Conservation (phyloP, 1,140 invertebrate genomes). For the Zaprionus gabonicus region DNA sequence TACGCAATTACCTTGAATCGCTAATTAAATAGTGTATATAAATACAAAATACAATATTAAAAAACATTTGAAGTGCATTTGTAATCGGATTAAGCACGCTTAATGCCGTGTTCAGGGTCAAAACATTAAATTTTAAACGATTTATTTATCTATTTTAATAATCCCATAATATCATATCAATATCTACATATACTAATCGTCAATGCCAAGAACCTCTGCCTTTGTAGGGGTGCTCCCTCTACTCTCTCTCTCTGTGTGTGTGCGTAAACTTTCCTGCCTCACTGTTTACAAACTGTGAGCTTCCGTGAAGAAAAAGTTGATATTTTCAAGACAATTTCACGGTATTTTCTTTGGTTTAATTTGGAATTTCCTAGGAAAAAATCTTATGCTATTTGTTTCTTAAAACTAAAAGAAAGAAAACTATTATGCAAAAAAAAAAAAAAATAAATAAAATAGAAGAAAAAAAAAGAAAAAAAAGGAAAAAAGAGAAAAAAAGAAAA, state of each 20-base stretch:
- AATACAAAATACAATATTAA: background rate
- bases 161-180: background rate
- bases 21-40: background rate
- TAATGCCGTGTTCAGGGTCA: background rate
- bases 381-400: constrained; percentile 1
- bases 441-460: too few relatives aligned
- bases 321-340: constrained; percentile 5
- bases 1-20: background rate
- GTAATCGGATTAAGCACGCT: background rate
- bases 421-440: too few relatives aligned
- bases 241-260: background rate
- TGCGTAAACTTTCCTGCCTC: background rate
- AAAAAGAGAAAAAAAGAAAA: background rate
- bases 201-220: too few relatives aligned
- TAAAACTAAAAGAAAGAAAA: background rate
- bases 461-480: too few relatives aligned
- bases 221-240: too few relatives aligned
- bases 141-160: background rate
- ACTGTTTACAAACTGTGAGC: background rate
- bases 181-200: background rate
- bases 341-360: background rate
- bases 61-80: background rate
- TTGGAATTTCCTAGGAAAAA: background rate
- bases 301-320: background rate
- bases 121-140: background rate